Evolutionary conservation across 2,888 invertebrate genomes (phyloP).

Genomic region (Heteromyza rotundicornis): DNA sequence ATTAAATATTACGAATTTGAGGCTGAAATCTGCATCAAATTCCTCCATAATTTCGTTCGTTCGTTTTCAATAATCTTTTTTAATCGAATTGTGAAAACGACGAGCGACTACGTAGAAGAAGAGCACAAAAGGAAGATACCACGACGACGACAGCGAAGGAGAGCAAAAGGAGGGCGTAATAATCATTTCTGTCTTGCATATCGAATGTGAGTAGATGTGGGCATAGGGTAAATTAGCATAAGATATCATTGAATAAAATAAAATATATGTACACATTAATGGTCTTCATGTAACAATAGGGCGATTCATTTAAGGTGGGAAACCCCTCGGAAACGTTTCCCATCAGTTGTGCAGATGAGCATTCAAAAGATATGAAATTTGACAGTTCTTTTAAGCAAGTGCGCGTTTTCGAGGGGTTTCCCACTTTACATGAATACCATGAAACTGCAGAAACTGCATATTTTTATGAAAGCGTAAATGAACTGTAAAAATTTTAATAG

Average conservation of each 20-base stretch:
- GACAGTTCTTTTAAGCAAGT: too few relatives aligned
- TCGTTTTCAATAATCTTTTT: not conserved
- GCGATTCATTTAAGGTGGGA: too few relatives aligned
- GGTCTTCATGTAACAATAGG: too few relatives aligned
- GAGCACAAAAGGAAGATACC: conserved; percentile 15
- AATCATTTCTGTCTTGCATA: conserved; percentile 23
- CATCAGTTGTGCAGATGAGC: too few relatives aligned
- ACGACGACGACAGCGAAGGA: conserved; percentile 12
- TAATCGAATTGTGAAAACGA: conserved; percentile 6
- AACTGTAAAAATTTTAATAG: too few relatives aligned
- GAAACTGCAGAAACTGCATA: too few relatives aligned
- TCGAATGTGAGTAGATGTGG: conserved; percentile 15
- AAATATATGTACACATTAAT: not conserved
- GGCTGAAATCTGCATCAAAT: conserved; percentile 18
- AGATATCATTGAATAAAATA: not conserved
- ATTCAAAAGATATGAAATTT: too few relatives aligned
- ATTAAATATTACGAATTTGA: not conserved
- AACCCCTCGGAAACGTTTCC: too few relatives aligned
- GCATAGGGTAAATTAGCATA: not conserved
- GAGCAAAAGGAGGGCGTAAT: conserved; percentile 22
- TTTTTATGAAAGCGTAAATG: too few relatives aligned
- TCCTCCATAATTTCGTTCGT: conserved; percentile 13
- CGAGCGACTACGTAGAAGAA: conserved; percentile 16
- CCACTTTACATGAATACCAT: too few relatives aligned
- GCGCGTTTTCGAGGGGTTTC: too few relatives aligned